Conservation (phyloP, 2,888 invertebrate species). For the Eulithis prunata region DNA sequence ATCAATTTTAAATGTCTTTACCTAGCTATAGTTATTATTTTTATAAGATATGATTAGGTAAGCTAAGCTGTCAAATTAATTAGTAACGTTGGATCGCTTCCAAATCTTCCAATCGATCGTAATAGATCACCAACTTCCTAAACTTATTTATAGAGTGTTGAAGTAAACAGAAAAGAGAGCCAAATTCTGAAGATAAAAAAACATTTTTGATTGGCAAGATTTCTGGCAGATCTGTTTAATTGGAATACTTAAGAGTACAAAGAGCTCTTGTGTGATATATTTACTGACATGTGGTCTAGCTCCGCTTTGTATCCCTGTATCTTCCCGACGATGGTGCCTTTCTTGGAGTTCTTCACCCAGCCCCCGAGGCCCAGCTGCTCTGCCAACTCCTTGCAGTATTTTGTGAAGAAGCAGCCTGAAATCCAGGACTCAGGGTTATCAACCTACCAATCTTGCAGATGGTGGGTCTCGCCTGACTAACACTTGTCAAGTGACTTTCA, state of each 20-base stretch:
- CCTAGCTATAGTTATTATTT: too few relatives aligned
- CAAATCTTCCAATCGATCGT: conserved; percentile 27
- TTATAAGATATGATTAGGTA: too few relatives aligned
- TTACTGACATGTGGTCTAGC: conserved; percentile 91
- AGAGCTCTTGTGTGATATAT: background rate
- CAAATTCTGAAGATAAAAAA: conserved; percentile 2
- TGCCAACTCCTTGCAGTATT: conserved; percentile 93
- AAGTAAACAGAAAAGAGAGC: conserved; percentile 14
- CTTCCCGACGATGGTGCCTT: conserved; percentile 94
- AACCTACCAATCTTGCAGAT: too few relatives aligned
- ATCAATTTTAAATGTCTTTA: background rate
- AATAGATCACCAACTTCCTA: conserved; percentile 23
- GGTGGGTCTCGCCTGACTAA: too few relatives aligned
- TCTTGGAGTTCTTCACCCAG: conserved; percentile 96
- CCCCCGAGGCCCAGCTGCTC: conserved; percentile 90
- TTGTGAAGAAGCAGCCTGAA: conserved; percentile 93
- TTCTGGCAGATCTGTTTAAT: too few relatives aligned
- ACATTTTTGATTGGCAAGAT: too few relatives aligned
- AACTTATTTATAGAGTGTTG: conserved; percentile 19
- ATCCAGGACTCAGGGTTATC: conserved; percentile 3
- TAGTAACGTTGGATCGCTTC: conserved; percentile 27
- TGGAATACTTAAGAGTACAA: too few relatives aligned
- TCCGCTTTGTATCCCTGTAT: conserved; percentile 92
- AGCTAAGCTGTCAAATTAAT: conserved; percentile 8
- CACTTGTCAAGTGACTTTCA: too few relatives aligned